Conservation (phyloP, 2,888 invertebrate species). For the Leucoma salicis region DNA sequence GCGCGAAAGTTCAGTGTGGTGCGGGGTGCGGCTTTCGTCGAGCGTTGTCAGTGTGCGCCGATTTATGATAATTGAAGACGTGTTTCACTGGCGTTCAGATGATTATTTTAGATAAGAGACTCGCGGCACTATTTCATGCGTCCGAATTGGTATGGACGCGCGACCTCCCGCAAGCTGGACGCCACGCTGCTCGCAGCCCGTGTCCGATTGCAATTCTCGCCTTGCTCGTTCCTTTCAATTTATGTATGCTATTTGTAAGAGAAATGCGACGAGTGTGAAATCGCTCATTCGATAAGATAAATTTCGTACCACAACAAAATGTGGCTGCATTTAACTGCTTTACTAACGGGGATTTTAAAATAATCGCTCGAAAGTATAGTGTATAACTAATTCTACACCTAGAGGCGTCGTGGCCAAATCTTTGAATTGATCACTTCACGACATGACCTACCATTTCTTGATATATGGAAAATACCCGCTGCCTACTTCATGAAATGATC, state of each 20-base stretch:
- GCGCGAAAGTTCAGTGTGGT: conserved; percentile 42
- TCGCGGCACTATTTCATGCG: conserved; percentile 77
- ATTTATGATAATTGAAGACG: conserved; percentile 82
- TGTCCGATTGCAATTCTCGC: conserved; percentile 66
- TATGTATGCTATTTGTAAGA: conserved; percentile 64
- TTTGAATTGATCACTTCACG: no score
- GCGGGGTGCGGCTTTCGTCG: conserved; percentile 68
- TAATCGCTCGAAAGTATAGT: no score
- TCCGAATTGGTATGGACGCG: conserved; percentile 69
- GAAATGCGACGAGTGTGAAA: conserved; percentile 61
- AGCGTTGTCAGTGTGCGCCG: conserved; percentile 69
- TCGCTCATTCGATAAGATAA: conserved; percentile 58
- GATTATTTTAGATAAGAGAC: conserved; percentile 80
- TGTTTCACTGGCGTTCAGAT: conserved; percentile 79
- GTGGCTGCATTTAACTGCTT: background rate
- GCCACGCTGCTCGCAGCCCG: conserved; percentile 40
- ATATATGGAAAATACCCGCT: no score
- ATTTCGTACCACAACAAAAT: background rate
- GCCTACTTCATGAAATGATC: no score
- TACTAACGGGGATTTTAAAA: background rate
- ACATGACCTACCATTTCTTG: no score
- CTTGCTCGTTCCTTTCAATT: conserved; percentile 64
- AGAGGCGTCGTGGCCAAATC: no score
- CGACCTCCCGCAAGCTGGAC: conserved; percentile 70
- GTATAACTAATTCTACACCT: no score